Base-by-base conservation (phyloP, 64 coral and sea anemone genomes). In the Pocillopora verrucosa region DNA sequence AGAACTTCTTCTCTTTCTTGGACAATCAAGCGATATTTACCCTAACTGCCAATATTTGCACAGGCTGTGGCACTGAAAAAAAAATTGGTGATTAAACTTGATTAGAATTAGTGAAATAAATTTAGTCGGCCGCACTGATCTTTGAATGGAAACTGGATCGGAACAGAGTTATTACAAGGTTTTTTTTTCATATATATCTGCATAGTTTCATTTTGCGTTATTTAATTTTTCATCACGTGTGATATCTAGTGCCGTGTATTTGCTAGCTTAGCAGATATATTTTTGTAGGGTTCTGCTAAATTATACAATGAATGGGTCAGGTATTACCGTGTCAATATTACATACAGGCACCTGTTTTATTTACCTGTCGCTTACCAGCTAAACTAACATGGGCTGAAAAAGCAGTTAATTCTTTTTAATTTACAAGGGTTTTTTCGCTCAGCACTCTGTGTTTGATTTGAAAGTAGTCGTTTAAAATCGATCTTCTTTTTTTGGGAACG, bases 41-140 rank as follows among this genome's bases (percentile, higher is more conserved):
- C 70, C 51, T 57, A 85, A 85, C 65, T 85, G 65, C 63, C 57
- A 85, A 85, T 85, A 85, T 85, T 85, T 70, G 37, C 26, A 37
- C 65, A 85, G 38, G 65, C 45, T 85, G 70, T 72, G 37, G 57
- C 10, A 19, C 19, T 14, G 36, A 5, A 72, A 56, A 65, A 30
- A 85, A 85, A 85, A 30, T 84, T 85, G 65, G 19, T 85, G 82
- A 85, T 85, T 85, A 72, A 68, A 19, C 10, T 15, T 85, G 82
- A 72, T 72, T 85, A 12, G 61, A 63, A 83, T 45, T 67, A 77
- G 75, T 6, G 19, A 24, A 70, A 70, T 70, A 70, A 67, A 67
- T 22, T 16, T 20, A 67, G 64, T 22, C 5, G 11, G 67, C 67
- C 22, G 4, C 10, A 70, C 3, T 20, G 15, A 24, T 20, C 67